Base-by-base conservation (phyloP, 2,113 vertebrate genomes). In the Sinocyclocheilus rhinocerous region DNA sequence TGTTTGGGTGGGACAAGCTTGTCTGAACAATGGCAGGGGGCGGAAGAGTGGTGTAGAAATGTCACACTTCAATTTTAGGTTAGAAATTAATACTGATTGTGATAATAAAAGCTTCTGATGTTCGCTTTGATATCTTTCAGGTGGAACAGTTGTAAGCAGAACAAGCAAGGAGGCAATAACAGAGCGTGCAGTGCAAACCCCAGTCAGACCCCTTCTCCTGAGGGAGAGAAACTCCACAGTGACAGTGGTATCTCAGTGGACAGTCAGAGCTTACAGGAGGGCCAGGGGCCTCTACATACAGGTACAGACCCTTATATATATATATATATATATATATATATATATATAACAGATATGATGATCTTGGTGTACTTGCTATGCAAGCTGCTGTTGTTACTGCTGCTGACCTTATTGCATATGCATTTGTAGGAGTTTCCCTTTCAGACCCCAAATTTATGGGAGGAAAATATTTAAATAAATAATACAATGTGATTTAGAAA, bases 211-310 rank as follows among this genome's bases (percentile, higher is more conserved):
- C 97, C 97, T 0, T 97, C 97, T 0, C 97, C 97, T 0, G 98
- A 98, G 91, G 98, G 97, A 0, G 98, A 99, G 89, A 99, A 99
- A 85, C 96, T 99, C n/a, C 98, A 99, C 93, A 99, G 97, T 0
- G 98, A 99, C 94, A 99, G 98, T 0, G 98, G 98, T 84, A 99
- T 99, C 92, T 99, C 97, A 0, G 98, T 99, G 89, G 97, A 99
- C 93, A 98, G 95, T 91, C 97, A 99, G 89, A 99, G 98, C 91
- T 95, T 97, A 78, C 97, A 97, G 10, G 97, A 99, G 88, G 96
- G 93, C 93, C 95, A 96, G 22, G 94, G 95, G 39, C 94, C 93
- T 4, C 89, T 85, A 80, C 91, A 96, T 39, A 95, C 94, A 90
- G 94, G 94, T 94, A 89, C 67, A 88, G 9, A 0, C 88, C n/a